phyloP scores from a whole-genome alignment of 2,113 vertebrate species.

The Oreocharis arfaki region DNA sequence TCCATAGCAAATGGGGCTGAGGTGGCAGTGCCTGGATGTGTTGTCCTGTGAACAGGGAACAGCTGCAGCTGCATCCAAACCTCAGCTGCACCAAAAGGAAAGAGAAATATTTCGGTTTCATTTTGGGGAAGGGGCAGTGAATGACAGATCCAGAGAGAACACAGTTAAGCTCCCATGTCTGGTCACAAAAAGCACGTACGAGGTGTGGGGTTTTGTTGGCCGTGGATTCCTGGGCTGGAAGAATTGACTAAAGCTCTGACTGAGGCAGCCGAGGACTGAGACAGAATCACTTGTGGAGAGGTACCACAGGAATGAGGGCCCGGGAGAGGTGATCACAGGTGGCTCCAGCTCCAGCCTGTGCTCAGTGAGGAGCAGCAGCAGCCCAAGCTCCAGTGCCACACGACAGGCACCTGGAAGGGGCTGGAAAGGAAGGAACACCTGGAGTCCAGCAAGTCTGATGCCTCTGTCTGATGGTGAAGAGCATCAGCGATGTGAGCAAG shows the following conservation, averaged over 20 bases:
- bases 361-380: neutral
- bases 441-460: neutral
- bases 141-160: neutral
- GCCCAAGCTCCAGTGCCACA: neutral
- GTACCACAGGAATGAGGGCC: neutral
- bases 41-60: neutral
- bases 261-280: neutral
- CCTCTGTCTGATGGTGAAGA: neutral
- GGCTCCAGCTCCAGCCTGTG: neutral
- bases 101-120: neutral
- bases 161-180: rapidly evolving
- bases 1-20: neutral
- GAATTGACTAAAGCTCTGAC: neutral
- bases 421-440: neutral
- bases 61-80: neutral
- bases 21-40: neutral
- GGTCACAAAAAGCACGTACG: rapidly evolving
- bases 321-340: neutral
- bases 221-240: neutral
- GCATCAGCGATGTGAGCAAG: neutral
- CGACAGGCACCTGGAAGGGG: neutral
- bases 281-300: neutral
- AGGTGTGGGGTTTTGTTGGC: neutral
- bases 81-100: neutral
- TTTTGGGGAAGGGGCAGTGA: neutral